Conservation (phyloP, 2,888 invertebrate genomes). For the Acleris laterana region DNA sequence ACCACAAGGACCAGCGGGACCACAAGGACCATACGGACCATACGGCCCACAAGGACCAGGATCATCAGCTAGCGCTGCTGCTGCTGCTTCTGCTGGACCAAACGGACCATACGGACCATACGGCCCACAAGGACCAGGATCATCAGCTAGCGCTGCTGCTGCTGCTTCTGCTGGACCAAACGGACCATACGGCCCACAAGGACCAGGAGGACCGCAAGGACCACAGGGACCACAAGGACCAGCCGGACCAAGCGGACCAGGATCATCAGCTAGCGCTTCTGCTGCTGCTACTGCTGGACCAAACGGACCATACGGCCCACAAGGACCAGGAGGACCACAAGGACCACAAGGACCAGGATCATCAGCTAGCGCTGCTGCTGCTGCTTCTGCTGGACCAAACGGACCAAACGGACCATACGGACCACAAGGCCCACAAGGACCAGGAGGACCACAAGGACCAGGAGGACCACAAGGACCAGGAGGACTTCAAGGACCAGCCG, state of each 20-base stretch:
- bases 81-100: slow-evolving; percentile 11
- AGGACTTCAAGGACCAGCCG: slow-evolving; percentile 1
- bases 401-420: slow-evolving; percentile 12
- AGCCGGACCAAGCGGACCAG: slow-evolving; percentile 5
- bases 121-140: slow-evolving; percentile 1
- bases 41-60: slow-evolving; percentile 8
- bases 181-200: slow-evolving; percentile 20
- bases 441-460: slow-evolving; percentile 22
- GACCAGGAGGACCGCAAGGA: slow-evolving; percentile 1
- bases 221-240: slow-evolving; percentile 3
- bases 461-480: background rate
- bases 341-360: slow-evolving; percentile 8
- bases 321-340: background rate
- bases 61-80: slow-evolving; percentile 17
- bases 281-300: background rate
- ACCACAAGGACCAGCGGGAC: too few species aligned
- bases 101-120: slow-evolving; percentile 11
- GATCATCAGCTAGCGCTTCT: slow-evolving; percentile 6
- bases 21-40: slow-evolving; percentile 5
- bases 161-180: background rate
- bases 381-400: slow-evolving; percentile 1
- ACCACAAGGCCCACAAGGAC: slow-evolving; percentile 8
- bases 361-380: slow-evolving; percentile 5
- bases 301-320: slow-evolving; percentile 27
- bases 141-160: slow-evolving; percentile 1